These are phyloP conservation scores for Battus philenor DNA, from an alignment of 1,140 invertebrate species.

Conservation along the genomic window DNA sequence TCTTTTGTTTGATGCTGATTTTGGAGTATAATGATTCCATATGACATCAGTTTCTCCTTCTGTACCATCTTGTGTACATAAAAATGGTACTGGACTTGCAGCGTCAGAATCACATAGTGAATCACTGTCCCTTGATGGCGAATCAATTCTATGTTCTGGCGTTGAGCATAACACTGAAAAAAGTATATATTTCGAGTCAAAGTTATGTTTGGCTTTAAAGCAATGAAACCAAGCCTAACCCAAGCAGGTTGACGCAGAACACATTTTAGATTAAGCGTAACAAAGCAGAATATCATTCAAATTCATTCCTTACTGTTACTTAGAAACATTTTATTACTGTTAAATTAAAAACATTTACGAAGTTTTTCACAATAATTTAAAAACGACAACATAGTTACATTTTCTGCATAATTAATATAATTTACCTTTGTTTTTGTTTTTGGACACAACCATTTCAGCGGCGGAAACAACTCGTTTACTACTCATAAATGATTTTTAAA, in stretches of 20 bases:
- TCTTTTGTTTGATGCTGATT: slow-evolving; percentile 35
- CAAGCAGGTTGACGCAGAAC: too few species aligned
- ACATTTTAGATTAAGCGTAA: background rate
- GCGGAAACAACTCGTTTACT: slow-evolving; percentile 13
- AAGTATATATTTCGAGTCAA: slow-evolving; percentile 16
- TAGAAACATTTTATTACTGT: background rate
- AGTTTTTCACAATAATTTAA: too few species aligned
- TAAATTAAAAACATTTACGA: too few species aligned
- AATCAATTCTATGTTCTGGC: slow-evolving; percentile 49
- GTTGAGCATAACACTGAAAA: slow-evolving; percentile 70
- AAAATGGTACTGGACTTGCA: slow-evolving; percentile 66
- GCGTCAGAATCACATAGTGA: slow-evolving; percentile 59
- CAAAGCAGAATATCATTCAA: background rate
- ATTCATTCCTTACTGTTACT: background rate
- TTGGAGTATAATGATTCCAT: slow-evolving; percentile 72
- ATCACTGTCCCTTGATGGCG: slow-evolving; percentile 64
- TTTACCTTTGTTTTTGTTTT: slow-evolving; percentile 55
- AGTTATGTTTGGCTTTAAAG: too few species aligned
- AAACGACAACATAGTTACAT: too few species aligned
- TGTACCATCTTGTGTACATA: slow-evolving; percentile 72
- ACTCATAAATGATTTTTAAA: slow-evolving; percentile 10
- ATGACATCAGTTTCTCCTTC: slow-evolving; percentile 70
- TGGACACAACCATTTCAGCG: slow-evolving; percentile 47
- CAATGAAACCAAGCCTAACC: too few species aligned
- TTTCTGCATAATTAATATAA: too few species aligned